Evolutionary conservation across 2,888 invertebrate species (phyloP).

Genomic region (Conistra vaccinii): DNA sequence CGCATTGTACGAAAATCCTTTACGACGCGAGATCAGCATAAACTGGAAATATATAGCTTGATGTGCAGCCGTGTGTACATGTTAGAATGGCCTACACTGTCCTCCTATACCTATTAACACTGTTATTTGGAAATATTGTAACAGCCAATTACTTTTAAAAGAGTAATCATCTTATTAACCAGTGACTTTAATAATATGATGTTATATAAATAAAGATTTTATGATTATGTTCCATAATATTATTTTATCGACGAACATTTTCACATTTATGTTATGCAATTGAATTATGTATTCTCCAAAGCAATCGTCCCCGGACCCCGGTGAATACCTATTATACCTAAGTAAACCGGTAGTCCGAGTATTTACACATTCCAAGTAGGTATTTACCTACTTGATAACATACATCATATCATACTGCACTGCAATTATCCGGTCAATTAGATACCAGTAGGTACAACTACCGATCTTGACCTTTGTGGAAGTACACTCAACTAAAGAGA

Average conservation of each 20-base stretch:
- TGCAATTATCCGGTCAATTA: slow-evolving; percentile 25
- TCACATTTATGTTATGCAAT: not conserved
- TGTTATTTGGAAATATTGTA: too few species aligned
- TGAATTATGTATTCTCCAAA: slow-evolving; percentile 1
- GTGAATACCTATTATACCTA: slow-evolving; percentile 6
- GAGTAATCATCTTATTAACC: too few species aligned
- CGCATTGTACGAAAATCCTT: too few species aligned
- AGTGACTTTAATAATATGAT: too few species aligned
- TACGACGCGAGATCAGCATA: too few species aligned
- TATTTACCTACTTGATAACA: slow-evolving; percentile 18
- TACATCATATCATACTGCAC: not conserved
- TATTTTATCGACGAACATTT: not conserved
- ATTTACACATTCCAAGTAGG: slow-evolving; percentile 3
- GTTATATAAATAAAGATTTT: too few species aligned
- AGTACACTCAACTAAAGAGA: slow-evolving; percentile 19
- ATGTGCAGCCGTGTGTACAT: too few species aligned
- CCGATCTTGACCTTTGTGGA: slow-evolving; percentile 30
- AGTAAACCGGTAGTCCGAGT: not conserved
- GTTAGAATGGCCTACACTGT: too few species aligned
- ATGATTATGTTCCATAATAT: not conserved
- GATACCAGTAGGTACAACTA: slow-evolving; percentile 1
- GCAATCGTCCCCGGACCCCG: not conserved
- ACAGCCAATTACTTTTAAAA: too few species aligned
- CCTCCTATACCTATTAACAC: too few species aligned
- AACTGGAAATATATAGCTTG: too few species aligned